Evolutionary conservation across 2,888 invertebrate species (phyloP).

Genomic region (Habroteleia sp.): DNA sequence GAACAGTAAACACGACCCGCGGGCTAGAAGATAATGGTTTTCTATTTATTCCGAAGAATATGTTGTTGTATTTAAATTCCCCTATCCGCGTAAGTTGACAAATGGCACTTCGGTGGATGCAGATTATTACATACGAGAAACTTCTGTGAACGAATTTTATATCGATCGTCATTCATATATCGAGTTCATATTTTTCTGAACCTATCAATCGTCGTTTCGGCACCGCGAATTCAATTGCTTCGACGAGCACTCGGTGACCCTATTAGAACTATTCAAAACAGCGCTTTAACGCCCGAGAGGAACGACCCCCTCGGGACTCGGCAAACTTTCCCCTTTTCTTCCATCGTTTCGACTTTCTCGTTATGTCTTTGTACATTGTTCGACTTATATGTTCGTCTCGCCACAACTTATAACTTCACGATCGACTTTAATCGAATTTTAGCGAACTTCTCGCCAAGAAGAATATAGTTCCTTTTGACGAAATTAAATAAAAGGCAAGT

Average conservation of each 20-base stretch:
- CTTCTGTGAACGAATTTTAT: slow-evolving; percentile 44
- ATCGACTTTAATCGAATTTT: slow-evolving; percentile 32
- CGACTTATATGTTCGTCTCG: neutral
- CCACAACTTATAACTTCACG: slow-evolving; percentile 23
- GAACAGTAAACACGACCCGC: slow-evolving; percentile 12
- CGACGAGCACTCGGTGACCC: neutral
- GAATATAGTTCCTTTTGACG: slow-evolving; percentile 8
- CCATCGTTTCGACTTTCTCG: slow-evolving; percentile 1
- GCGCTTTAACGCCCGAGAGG: slow-evolving; percentile 9
- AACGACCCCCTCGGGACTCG: neutral
- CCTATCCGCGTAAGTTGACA: slow-evolving; percentile 28
- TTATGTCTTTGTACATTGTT: slow-evolving; percentile 19
- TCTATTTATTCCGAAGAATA: slow-evolving; percentile 31
- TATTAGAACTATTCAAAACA: slow-evolving; percentile 21
- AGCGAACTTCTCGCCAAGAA: slow-evolving; percentile 13
- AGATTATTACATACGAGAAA: slow-evolving; percentile 27
- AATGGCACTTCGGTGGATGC: slow-evolving; percentile 10
- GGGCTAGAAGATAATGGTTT: slow-evolving; percentile 23
- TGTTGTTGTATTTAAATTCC: slow-evolving; percentile 35
- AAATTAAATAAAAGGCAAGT: slow-evolving; percentile 9
- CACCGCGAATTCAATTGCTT: slow-evolving; percentile 4
- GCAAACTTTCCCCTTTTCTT: slow-evolving; percentile 6
- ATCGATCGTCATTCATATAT: slow-evolving; percentile 43
- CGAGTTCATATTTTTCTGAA: slow-evolving; percentile 14
- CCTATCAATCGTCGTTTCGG: slow-evolving; percentile 14